Percentiles rank a stretch among this genome's conserved stretches.
Conservation (phyloP, 2,888 invertebrate species). For the Syritta pipiens region DNA sequence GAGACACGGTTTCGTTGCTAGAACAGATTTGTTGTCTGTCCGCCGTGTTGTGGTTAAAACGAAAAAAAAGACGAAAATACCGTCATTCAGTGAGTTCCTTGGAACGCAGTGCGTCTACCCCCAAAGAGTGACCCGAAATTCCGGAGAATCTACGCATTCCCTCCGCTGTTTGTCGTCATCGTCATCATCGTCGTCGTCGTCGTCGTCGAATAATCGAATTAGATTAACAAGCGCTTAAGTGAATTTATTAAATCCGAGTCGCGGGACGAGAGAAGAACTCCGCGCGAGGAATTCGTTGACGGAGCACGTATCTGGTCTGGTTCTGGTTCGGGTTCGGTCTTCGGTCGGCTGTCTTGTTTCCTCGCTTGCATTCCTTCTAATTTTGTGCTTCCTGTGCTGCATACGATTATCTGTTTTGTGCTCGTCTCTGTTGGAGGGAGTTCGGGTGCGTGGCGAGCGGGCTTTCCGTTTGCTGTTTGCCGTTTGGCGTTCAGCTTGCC, state of each 20-base stretch:
- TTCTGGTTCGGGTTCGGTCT: slow-evolving; percentile 33
- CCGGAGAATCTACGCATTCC: slow-evolving; percentile 30
- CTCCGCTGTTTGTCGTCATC: not conserved
- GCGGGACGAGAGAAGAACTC: slow-evolving; percentile 58
- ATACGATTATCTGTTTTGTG: slow-evolving; percentile 54
- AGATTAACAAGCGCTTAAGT: slow-evolving; percentile 67
- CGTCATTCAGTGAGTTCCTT: not conserved
- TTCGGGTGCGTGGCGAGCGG: slow-evolving; percentile 7
- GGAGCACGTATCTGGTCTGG: slow-evolving; percentile 35
- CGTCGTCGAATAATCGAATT: slow-evolving; percentile 62
- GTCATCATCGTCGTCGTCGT: not conserved
- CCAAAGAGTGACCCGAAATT: slow-evolving; percentile 9
- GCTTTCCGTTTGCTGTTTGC: slow-evolving; percentile 22
- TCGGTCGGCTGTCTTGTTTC: slow-evolving; percentile 47
- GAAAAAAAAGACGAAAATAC: slow-evolving; percentile 2
- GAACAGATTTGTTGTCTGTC: no score
- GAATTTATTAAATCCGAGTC: slow-evolving; percentile 62
- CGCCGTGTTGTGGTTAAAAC: no score
- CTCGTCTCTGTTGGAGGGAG: slow-evolving; percentile 14
- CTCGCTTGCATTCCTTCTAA: slow-evolving; percentile 67
- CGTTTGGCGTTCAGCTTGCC: not conserved
- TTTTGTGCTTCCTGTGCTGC: slow-evolving; percentile 65
- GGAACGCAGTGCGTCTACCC: not conserved
- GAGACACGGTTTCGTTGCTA: no score
- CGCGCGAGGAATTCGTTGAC: slow-evolving; percentile 56